Conservation (phyloP, 2,113 vertebrate species). For the Chloroceryle aenea region DNA sequence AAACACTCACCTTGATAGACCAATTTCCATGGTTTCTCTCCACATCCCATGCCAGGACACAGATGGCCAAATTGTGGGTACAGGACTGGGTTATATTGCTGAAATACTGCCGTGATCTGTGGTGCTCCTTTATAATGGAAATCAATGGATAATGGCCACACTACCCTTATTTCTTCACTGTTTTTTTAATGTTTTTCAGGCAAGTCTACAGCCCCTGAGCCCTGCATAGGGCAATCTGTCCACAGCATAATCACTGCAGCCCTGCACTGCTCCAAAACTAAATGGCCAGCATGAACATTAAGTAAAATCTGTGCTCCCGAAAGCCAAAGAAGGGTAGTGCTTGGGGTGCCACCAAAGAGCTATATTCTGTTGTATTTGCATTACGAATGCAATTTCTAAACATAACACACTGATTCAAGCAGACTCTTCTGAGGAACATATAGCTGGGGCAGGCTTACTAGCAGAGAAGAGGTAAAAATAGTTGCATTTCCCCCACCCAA, state of each 20-base stretch:
- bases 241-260: background rate
- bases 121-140: slow-evolving; percentile 35
- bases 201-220: background rate
- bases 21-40: background rate
- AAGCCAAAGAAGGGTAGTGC: background rate
- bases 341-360: background rate
- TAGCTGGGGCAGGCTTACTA: background rate
- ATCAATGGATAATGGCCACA: background rate
- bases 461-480: background rate
- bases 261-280: background rate
- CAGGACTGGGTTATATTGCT: background rate
- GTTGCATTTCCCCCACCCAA: background rate
- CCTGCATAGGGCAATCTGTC: background rate
- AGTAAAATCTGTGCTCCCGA: background rate
- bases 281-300: background rate
- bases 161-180: background rate
- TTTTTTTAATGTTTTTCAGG: background rate
- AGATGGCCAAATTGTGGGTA: background rate
- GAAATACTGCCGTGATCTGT: background rate
- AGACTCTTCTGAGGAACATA: background rate
- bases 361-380: background rate
- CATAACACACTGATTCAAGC: background rate
- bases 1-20: background rate
- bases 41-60: background rate
- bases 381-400: background rate